Evolutionary conservation across 2,797 vertebrate genomes (phyloP), one percentile per base, ranked within the genome.

Genomic region (Paratrypauchen microcephalus): DNA sequence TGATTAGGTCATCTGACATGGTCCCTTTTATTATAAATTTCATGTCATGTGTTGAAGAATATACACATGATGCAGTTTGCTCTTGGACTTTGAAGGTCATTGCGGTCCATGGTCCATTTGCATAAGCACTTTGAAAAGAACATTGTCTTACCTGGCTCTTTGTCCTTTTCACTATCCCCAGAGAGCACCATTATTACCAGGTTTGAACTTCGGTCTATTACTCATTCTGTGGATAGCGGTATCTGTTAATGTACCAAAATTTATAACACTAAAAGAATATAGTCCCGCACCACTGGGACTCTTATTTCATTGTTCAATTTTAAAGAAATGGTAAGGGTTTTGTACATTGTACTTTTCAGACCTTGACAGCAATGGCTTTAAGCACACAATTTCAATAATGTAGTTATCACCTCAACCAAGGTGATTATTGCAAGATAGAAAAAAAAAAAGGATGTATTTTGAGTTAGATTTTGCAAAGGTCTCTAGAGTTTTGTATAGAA

Each of bases 61-160:
- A 86, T 79, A 88, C 78, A 85, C 80, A 88, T 83, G 64, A 80
- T 86, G 54, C 74, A 75, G 78, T 82, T 87, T 83, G 79, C 84
- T 78, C 81, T 84, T 78, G 78, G 86, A 83, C 69, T 76, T 68
- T 87, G 83, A 90, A 91, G 87, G 88, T 89, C 86, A 87, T 87
- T 86, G 77, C 76, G 82, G 86, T 86, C 74, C 79, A 71, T 85
- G 78, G 61, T 0, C 73, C 66, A 90, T 91, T 91, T 89, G 74
- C 85, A 84, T 87, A 88, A 82, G 83, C 79, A 78, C 73, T 82
- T 72, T 77, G 69, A 64, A 73, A 69, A 71, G 82, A 85, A 69
- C 80, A 69, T 63, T 75, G 72, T 66, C 70, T 70, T 78, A 32
- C 32, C 75, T 59, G 57, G 76, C 71, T 72, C 66, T 73, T 76